phyloP scores from a whole-genome alignment of 2,797 vertebrate genomes.

The Amniataba percoides region DNA sequence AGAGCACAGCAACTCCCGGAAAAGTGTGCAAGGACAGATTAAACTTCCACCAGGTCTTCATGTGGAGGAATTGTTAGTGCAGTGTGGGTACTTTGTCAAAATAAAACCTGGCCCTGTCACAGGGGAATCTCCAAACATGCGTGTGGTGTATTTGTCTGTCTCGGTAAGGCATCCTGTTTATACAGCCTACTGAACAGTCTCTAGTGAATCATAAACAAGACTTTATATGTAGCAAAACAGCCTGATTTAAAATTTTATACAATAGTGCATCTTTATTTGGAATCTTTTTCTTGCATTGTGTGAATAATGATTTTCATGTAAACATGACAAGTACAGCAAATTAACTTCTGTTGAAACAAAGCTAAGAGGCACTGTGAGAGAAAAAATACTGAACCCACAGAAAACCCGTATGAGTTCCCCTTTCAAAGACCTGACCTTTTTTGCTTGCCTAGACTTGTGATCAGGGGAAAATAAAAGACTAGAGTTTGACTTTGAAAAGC shows the following conservation, averaged over 20 bases:
- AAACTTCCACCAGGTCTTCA: constrained; percentile 28
- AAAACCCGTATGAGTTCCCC: neutral
- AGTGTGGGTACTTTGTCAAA: constrained; percentile 60
- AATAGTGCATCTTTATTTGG: constrained; percentile 2
- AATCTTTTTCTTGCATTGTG: constrained; percentile 10
- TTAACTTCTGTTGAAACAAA: neutral
- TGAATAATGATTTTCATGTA: constrained; percentile 39
- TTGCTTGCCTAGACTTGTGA: constrained; percentile 47
- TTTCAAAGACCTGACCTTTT: constrained; percentile 33
- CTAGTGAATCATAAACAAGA: constrained; percentile 64
- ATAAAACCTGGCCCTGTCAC: constrained; percentile 70
- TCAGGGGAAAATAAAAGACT: constrained; percentile 26
- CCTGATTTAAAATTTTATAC: constrained; percentile 14
- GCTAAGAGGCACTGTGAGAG: constrained; percentile 9
- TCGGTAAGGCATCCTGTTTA: constrained; percentile 77
- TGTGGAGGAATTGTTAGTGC: constrained; percentile 49
- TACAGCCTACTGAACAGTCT: constrained; percentile 27
- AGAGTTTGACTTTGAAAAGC: constrained; percentile 13
- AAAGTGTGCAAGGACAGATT: constrained; percentile 33
- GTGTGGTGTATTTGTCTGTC: constrained; percentile 49
- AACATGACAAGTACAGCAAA: constrained; percentile 24
- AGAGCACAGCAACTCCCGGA: constrained; percentile 49
- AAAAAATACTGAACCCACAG: neutral
- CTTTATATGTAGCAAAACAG: constrained; percentile 36
- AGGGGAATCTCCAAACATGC: constrained; percentile 67